These are phyloP conservation scores for Ascidia mentula DNA, from an alignment of 23 tunicate genomes.

Conservation along the genomic window DNA sequence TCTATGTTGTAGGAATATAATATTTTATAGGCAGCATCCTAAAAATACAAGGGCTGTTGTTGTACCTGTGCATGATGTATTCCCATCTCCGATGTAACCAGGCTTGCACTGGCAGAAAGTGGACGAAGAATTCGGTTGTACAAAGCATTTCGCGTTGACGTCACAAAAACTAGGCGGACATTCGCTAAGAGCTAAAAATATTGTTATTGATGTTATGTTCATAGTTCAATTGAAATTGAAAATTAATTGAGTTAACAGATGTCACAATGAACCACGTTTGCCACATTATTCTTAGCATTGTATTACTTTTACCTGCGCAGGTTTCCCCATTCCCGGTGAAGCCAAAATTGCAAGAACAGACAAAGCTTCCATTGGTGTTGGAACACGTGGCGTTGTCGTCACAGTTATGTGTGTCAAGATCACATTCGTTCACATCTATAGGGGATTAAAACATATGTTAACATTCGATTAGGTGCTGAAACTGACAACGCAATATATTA, in stretches of 20 bases:
- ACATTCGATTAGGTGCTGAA: too few species aligned
- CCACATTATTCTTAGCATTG: too few species aligned
- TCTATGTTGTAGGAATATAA: too few species aligned
- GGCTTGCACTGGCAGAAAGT: not conserved
- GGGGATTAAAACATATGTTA: too few species aligned
- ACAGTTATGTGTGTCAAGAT: not conserved
- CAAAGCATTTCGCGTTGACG: not conserved
- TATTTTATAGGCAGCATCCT: too few species aligned
- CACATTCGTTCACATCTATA: not conserved
- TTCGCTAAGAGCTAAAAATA: not conserved
- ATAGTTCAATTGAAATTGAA: too few species aligned
- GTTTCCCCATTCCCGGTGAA: not conserved
- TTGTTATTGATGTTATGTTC: too few species aligned
- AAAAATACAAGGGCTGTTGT: too few species aligned
- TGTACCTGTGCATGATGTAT: too few species aligned
- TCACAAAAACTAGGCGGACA: not conserved
- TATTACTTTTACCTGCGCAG: not conserved
- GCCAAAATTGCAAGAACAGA: not conserved
- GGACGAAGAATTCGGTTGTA: not conserved
- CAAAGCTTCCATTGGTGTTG: not conserved
- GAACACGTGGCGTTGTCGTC: not conserved
- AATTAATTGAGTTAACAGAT: too few species aligned
- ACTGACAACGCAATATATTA: too few species aligned
- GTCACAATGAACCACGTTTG: too few species aligned
- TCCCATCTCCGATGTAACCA: not conserved